Percentiles rank a stretch among this genome's conserved stretches.
Evolutionary conservation across 2,113 vertebrate genomes (phyloP).

Genomic region (Hippocampus zosterae): DNA sequence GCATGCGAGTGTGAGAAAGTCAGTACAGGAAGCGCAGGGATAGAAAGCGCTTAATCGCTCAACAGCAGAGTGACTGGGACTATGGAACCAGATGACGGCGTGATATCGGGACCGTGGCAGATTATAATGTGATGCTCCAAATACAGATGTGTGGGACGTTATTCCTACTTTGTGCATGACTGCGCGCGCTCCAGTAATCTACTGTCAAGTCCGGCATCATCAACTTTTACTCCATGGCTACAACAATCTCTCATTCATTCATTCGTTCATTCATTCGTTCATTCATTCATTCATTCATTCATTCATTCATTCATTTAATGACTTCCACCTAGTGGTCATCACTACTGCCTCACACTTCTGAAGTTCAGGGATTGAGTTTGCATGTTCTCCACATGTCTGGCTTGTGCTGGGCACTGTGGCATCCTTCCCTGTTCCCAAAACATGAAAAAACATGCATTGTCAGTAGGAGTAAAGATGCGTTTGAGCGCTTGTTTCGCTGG

Average conservation of each 20-base stretch:
- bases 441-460: neutral
- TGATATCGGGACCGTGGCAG: constrained; percentile 39
- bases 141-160: constrained; percentile 43
- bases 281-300: neutral
- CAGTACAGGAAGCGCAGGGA: constrained; percentile 37
- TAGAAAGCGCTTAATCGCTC: constrained; percentile 41
- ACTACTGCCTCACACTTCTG: too few species aligned
- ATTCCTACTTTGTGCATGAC: constrained; percentile 36
- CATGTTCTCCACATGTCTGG: neutral
- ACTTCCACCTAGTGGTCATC: too few species aligned
- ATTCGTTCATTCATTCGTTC: neutral
- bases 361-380: too few species aligned
- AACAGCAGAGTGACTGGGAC: constrained; percentile 40
- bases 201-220: constrained; percentile 14
- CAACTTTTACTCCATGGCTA: neutral
- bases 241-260: neutral
- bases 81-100: constrained; percentile 46
- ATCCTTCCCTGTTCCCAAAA: neutral
- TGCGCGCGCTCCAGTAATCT: constrained; percentile 44
- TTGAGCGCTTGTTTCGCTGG: neutral
- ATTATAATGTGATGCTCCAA: constrained; percentile 46
- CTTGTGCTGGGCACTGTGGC: neutral
- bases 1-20: constrained; percentile 31
- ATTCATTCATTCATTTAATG: neutral
- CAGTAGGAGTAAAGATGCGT: too few species aligned